Evolutionary conservation across 2,797 vertebrate genomes (phyloP).

Genomic region (Lates japonicus): DNA sequence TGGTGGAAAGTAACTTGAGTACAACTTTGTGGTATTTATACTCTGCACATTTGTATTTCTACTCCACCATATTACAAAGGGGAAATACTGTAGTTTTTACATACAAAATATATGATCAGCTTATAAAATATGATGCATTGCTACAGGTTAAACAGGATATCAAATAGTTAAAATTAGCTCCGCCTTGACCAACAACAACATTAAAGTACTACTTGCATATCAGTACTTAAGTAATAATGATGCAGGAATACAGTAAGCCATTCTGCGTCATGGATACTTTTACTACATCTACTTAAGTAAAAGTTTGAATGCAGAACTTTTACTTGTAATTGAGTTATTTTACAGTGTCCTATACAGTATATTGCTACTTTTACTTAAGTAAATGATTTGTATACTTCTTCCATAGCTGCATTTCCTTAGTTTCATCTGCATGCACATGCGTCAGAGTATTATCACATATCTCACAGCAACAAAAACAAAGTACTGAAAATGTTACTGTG

Average conservation of each 20-base stretch:
- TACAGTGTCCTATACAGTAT: background rate
- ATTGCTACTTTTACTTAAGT: background rate
- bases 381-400: background rate
- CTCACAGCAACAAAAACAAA: background rate
- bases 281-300: background rate
- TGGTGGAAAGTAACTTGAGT: background rate
- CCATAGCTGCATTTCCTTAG: too few relatives aligned
- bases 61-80: background rate
- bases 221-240: background rate
- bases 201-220: background rate
- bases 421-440: too few relatives aligned
- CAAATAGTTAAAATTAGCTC: background rate
- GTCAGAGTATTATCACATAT: background rate
- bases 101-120: background rate
- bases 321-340: too few relatives aligned
- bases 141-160: background rate
- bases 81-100: background rate
- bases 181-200: background rate
- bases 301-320: too few relatives aligned
- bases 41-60: background rate
- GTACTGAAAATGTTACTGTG: background rate
- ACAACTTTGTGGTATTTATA: background rate
- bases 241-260: background rate
- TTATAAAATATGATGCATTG: background rate
- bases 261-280: too few relatives aligned